Percentiles rank a stretch among this genome's conserved stretches.
Evolutionary conservation across 2,888 invertebrate genomes (phyloP).

Genomic region (Papilio protenor): DNA sequence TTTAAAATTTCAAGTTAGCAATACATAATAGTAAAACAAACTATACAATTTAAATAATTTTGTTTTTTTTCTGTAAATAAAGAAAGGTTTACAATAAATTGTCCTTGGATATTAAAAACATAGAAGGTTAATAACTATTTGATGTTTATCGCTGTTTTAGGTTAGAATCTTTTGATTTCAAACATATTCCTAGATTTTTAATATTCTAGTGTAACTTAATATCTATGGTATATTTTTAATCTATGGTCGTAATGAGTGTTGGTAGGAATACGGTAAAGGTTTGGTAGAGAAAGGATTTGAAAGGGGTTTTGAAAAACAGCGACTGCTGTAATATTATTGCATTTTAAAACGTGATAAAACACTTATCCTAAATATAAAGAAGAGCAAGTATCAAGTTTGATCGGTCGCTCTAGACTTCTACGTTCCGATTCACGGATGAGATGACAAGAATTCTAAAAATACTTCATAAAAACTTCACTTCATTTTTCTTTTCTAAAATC

Average conservation of each 20-base stretch:
- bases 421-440: neutral
- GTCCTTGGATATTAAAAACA: neutral
- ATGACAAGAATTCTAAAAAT: neutral
- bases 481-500: conserved; percentile 10
- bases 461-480: neutral
- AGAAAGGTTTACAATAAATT: neutral
- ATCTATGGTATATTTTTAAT: conserved; percentile 8
- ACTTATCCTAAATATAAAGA: neutral
- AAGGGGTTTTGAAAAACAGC: neutral
- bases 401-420: neutral
- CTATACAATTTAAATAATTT: no score
- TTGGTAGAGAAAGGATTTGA: neutral
- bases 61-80: neutral
- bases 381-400: neutral
- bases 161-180: neutral
- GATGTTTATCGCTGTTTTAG: neutral
- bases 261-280: neutral
- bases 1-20: neutral
- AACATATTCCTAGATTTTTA: neutral
- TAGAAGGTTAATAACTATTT: neutral
- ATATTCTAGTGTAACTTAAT: neutral
- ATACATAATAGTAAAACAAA: no score
- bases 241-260: conserved; percentile 4
- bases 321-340: neutral
- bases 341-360: neutral